Base-by-base conservation (phyloP, 2,113 vertebrate species). In the Cyanoliseus patagonus region DNA sequence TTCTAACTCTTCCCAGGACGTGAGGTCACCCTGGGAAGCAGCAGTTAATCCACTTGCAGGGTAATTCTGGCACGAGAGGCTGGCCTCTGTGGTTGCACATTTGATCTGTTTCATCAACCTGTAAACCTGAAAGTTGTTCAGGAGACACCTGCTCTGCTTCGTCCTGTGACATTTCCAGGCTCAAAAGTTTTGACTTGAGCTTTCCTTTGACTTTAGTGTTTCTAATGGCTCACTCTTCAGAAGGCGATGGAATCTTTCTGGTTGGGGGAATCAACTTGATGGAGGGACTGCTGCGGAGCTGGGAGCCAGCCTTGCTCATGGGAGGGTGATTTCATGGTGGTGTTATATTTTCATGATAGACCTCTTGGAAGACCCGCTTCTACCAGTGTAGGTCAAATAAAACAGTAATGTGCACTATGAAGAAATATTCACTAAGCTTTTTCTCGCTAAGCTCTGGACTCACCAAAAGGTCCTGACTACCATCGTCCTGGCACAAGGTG, bases 41-140 rank as follows among this genome's bases (percentile, higher is more conserved):
- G 28, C 37, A 39, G 20, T 16, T 16, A 64, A 37, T 42, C 51
- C 27, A 31, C 24, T 12, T 19, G n/a, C 37, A 23, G 47, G 42
- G 41, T 27, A 33, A 30, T 13, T 46, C 55, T 49, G 16, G 10
- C 37, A 6, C 3, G 4, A 59, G 46, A 33, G 30, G 35, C 33
- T 47, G 61, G 13, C 3, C 52, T 24, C 27, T 1, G 0, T 1
- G 3, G 19, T 1, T 61, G 24, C 31, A 8, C 37, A 4, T 59
- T 49, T 75, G 25, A 28, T 30, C 22, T 9, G 11, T 30, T 53
- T 64, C 52, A 17, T 19, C 35, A 31, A 11, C 64, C n/a, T 33
- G 11, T 42, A 46, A 6, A 52, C 6, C 35, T 7, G 10, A 4
- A 30, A 42, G 20, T 3, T 6, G 8, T 6, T 27, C 49, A 25